Conservation (phyloP, 2,797 vertebrate genomes). For the Psittacula derbiana region DNA sequence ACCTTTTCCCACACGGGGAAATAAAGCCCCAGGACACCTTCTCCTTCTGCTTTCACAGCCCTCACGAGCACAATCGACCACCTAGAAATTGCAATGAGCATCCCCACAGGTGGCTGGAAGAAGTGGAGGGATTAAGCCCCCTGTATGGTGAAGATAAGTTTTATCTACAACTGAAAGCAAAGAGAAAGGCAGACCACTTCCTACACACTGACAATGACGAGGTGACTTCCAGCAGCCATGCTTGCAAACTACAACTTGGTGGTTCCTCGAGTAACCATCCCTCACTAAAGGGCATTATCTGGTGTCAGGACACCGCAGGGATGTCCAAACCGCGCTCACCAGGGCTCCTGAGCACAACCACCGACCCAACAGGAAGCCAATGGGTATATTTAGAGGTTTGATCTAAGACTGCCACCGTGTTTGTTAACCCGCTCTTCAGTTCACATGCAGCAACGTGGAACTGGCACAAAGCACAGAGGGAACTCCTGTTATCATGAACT, state of each 20-base stretch:
- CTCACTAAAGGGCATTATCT: accelerated
- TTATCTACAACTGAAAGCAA: background rate
- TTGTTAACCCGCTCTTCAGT: background rate
- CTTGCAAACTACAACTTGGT: too few relatives aligned
- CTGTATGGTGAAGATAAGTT: background rate
- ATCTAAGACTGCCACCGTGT: background rate
- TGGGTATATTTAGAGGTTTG: background rate
- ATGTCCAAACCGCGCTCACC: accelerated
- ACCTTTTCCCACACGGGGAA: accelerated
- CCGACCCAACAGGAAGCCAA: background rate
- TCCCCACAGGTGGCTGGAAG: background rate
- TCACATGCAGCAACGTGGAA: accelerated
- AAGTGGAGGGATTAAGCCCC: background rate
- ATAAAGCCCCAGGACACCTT: background rate
- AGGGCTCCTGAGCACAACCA: background rate
- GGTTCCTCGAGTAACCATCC: background rate
- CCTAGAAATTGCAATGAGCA: background rate
- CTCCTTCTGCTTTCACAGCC: background rate
- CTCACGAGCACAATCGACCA: too few relatives aligned
- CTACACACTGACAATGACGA: accelerated
- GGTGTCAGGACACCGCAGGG: accelerated
- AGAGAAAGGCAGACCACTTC: background rate
- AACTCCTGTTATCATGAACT: background rate
- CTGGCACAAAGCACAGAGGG: accelerated
- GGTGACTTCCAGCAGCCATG: background rate